Conservation (phyloP, 1,140 invertebrate genomes). For the Tetramorium alpestre region DNA sequence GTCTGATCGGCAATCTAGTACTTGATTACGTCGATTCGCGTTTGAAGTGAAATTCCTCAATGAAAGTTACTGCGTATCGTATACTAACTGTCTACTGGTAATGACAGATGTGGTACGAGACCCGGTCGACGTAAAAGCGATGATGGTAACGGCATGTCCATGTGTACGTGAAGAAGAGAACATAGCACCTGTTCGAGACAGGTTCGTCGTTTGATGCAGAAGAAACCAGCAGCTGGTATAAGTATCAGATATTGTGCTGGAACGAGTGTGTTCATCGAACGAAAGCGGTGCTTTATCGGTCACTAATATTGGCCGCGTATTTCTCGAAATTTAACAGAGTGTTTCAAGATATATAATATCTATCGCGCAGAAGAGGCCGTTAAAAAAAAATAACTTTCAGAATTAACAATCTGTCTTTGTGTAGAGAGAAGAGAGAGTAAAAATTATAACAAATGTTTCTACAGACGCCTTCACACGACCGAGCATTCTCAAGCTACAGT, state of each 20-base stretch:
- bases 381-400: conserved; percentile 2
- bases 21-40: conserved; percentile 44
- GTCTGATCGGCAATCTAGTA: neutral
- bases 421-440: conserved; percentile 18
- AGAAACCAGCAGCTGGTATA: conserved; percentile 52
- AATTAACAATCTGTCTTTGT: neutral
- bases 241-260: conserved; percentile 44
- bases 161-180: conserved; percentile 51
- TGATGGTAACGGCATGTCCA: conserved; percentile 52
- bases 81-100: conserved; percentile 23
- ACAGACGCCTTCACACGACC: neutral
- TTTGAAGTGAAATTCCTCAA: conserved; percentile 64
- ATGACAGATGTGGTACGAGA: conserved; percentile 57
- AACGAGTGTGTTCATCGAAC: conserved; percentile 65
- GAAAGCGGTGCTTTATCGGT: conserved; percentile 58
- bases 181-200: conserved; percentile 68
- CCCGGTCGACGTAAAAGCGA: conserved; percentile 48
- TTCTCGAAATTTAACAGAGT: neutral
- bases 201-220: conserved; percentile 52
- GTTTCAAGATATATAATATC: neutral
- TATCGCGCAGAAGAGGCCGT: neutral
- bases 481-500: neutral
- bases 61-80: conserved; percentile 66
- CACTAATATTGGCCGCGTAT: neutral
- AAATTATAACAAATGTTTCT: neutral